Evolutionary conservation across 2,888 invertebrate species (phyloP), one percentile per base, ranked within the genome.

Genomic region (Agrochola lota): DNA sequence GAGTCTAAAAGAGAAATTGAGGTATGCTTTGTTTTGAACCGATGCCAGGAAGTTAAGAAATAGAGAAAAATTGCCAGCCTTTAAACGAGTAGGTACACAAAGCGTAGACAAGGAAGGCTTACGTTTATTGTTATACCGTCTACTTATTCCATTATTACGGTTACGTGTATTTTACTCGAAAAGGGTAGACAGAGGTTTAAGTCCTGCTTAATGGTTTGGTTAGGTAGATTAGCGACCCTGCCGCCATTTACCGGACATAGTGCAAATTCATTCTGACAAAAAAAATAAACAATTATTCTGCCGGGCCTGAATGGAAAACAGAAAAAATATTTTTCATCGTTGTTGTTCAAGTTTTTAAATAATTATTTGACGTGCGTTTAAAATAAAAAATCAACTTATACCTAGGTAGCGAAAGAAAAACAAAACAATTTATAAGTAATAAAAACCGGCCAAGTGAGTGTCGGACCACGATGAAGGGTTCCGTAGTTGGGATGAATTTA

Each of bases 11-110:
- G 72, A 86, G 84, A 84, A 86, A 84, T 86, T 84, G 84, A 80
- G 84, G 84, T 84, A 79, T 84, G 70, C 72, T 73, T 75, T 63
- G 63, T 84, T 84, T 84, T 84, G 84, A 84, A 86, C 70, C 80
- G 70, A 64, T 84, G 87, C 87, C 84, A 84, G 74, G 70, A 84
- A 80, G 72, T 84, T 86, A 84, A 86, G 74, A 84, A 84, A 84
- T 79, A 75, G 72, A 86, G 84, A 86, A 86, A 84, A 79, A 86
- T 84, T 86, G 74, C 71, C 63, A 43, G 70, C 66, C 57, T 74
- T 59, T 74, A 72, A 86, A 78, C 66, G 70, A 84, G 74, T 72
- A 72, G 63, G 59, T 77, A 83, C 63, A 84, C 66, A 60, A 46
- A 73, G 71, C 68, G 71, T 66, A 72, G 80, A 86, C 74, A 86